These are phyloP conservation scores for Zingel zingel DNA, from an alignment of 2,113 vertebrate species.

Conservation along the genomic window DNA sequence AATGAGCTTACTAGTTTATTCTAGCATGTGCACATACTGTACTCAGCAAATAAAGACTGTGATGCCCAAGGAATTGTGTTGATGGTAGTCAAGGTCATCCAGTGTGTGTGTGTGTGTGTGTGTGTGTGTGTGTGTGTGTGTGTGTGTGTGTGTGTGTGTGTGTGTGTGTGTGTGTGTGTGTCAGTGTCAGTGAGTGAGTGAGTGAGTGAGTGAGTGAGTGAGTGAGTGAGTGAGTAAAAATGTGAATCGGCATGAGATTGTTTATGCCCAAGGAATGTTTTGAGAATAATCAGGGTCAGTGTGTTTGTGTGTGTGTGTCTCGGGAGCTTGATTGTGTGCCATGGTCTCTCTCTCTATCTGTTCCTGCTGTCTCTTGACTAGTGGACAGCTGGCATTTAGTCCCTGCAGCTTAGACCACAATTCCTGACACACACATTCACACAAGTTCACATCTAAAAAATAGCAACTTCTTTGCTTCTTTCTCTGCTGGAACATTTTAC, in stretches of 20 bases:
- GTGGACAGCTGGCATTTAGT: conserved; percentile 49
- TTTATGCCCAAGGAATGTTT: conserved; percentile 56
- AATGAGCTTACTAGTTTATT: conserved; percentile 52
- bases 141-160: too few relatives aligned
- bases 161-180: neutral
- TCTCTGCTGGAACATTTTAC: neutral
- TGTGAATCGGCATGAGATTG: conserved; percentile 33
- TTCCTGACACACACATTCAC: conserved; percentile 17
- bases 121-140: conserved; percentile 1
- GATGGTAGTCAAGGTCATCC: conserved; percentile 61
- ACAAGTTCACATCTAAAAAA: conserved; percentile 16
- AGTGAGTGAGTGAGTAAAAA: conserved; percentile 33
- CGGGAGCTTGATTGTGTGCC: conserved; percentile 18
- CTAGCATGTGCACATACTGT: conserved; percentile 18
- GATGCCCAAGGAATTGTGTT: conserved; percentile 41
- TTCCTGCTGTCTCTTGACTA: conserved; percentile 33
- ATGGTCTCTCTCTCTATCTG: conserved; percentile 40
- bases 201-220: conserved; percentile 2
- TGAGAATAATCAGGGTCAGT: conserved; percentile 62
- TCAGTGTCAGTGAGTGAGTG: neutral
- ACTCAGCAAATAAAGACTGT: conserved; percentile 47
- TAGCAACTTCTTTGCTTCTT: neutral
- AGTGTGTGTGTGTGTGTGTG: neutral
- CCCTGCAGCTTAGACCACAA: conserved; percentile 31
- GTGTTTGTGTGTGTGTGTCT: conserved; percentile 11